Evolutionary conservation across 2,888 invertebrate species (phyloP), one percentile per base, ranked within the genome.

Genomic region (Agonopterix arenella): DNA sequence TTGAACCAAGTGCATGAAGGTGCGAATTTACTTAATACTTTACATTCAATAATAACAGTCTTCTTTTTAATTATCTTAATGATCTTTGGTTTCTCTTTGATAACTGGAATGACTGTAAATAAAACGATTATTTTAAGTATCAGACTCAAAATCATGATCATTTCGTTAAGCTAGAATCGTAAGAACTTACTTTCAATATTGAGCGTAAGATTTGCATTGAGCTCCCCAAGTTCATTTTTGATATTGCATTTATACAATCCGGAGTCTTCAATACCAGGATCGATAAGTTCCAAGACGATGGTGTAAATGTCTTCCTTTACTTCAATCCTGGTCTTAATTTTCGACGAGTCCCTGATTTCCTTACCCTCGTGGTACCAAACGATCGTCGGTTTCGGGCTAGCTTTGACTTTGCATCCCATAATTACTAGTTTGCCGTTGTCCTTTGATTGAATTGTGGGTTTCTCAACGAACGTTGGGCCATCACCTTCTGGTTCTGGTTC

Each of bases 221-320:
- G 93, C 91, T 99, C 98, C 66, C 99, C 99, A 75, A 96, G 93
- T 70, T 94, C 93, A 86, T 98, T 99, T 84, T 97, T 98, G 70
- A 98, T 97, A 73, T 97, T 98, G 84, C 99, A 98, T 84, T 98
- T 98, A 90, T 99, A 99, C 57, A 98, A 91, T 61, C 99, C 99
- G 66, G 98, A 98, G 90, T 99, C 99, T 72, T 96, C 96, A 58
- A 97, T 92, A 72, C 96, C 96, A 59, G 98, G 98, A 86, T 98
- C 97, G 69, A 93, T 92, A 42, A 97, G 90, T 83, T 96, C 96
- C 62, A 98, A 85, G 77, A 95, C 93, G 53, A 98, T 95, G 66
- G 95, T 94, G 84, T 96, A 97, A 61, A 96, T 91, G 69, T 96
- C 96, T 48, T 93, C 93, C 51, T 91, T 90, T 58, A 95, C 94